A percentile compares a stretch with the other conserved stretches of the same genome.
These are phyloP conservation scores for Notechis scutatus DNA, from an alignment of 2,113 vertebrate species.

Conservation along the genomic window DNA sequence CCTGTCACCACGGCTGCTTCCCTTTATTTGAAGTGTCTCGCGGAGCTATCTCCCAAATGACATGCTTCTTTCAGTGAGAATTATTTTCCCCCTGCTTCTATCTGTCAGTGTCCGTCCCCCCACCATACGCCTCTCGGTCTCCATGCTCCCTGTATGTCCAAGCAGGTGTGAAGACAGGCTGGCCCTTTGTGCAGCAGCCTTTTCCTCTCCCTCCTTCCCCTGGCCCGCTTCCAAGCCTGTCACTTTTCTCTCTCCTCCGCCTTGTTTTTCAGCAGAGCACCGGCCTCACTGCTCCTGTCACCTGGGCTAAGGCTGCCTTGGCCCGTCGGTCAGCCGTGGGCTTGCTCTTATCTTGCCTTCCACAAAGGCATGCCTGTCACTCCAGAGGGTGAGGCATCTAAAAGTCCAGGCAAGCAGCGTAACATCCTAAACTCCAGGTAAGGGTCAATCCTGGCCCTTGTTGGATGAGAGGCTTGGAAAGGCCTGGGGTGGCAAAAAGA, in stretches of 20 bases:
- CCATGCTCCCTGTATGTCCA: conserved; percentile 31
- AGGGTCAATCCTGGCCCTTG: background rate
- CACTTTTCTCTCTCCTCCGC: conserved; percentile 29
- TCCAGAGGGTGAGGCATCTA: conserved; percentile 25
- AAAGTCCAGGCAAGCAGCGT: accelerated
- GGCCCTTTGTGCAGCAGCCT: conserved; percentile 62
- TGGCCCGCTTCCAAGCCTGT: conserved; percentile 64
- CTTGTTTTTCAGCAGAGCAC: background rate
- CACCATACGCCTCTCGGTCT: conserved; percentile 8
- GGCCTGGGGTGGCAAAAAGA: background rate
- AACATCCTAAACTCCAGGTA: background rate
- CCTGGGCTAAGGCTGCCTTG: conserved; percentile 22
- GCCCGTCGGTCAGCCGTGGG: background rate
- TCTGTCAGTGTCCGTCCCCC: conserved; percentile 46
- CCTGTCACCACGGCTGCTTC: conserved; percentile 51
- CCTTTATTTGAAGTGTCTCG: conserved; percentile 64
- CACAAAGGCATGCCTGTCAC: conserved; percentile 69
- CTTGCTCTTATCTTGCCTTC: conserved; percentile 45
- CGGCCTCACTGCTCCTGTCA: conserved; percentile 60
- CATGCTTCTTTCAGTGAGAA: conserved; percentile 64
- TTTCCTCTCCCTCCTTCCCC: conserved; percentile 2
- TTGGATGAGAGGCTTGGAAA: background rate
- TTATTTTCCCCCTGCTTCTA: conserved; percentile 46
- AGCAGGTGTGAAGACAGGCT: conserved; percentile 77
- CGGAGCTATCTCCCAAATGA: conserved; percentile 53